Conservation (phyloP, 2,113 vertebrate species). For the Gopherus flavomarginatus region DNA sequence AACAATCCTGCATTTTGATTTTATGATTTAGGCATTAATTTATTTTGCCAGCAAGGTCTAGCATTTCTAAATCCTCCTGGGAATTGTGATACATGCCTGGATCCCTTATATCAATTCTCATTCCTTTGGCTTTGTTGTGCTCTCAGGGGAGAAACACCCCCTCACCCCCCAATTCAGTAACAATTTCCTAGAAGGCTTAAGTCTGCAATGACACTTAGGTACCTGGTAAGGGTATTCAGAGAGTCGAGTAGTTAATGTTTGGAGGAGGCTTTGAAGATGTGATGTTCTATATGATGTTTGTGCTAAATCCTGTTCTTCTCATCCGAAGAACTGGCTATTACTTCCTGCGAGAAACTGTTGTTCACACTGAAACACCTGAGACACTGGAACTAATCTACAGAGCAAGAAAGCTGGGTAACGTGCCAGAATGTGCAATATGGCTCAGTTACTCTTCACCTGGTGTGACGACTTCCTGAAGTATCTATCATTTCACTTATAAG, state of each 20-base stretch:
- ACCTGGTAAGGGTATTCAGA: background rate
- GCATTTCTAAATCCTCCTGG: slow-evolving; percentile 57
- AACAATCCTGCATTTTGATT: background rate
- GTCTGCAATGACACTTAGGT: slow-evolving; percentile 7
- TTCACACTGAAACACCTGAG: background rate
- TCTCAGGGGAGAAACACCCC: slow-evolving; percentile 50
- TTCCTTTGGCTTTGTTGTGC: slow-evolving; percentile 66
- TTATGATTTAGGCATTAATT: slow-evolving; percentile 24
- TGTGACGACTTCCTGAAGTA: background rate
- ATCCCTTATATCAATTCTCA: slow-evolving; percentile 30
- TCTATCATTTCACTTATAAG: accelerated
- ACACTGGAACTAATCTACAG: background rate
- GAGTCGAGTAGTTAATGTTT: background rate
- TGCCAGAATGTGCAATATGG: background rate
- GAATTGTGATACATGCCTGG: slow-evolving; percentile 38
- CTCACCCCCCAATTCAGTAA: slow-evolving; percentile 34
- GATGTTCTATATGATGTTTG: background rate
- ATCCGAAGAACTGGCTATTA: background rate
- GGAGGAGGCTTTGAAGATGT: slow-evolving; percentile 5
- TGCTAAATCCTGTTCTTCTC: slow-evolving; percentile 1
- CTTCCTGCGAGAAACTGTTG: background rate
- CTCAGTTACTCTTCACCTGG: background rate
- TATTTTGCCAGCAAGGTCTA: slow-evolving; percentile 32
- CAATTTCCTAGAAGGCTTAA: slow-evolving; percentile 50
- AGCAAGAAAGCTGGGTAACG: background rate